These are phyloP conservation scores for Podargus strigoides DNA, from an alignment of 2,797 vertebrate genomes.

Conservation along the genomic window DNA sequence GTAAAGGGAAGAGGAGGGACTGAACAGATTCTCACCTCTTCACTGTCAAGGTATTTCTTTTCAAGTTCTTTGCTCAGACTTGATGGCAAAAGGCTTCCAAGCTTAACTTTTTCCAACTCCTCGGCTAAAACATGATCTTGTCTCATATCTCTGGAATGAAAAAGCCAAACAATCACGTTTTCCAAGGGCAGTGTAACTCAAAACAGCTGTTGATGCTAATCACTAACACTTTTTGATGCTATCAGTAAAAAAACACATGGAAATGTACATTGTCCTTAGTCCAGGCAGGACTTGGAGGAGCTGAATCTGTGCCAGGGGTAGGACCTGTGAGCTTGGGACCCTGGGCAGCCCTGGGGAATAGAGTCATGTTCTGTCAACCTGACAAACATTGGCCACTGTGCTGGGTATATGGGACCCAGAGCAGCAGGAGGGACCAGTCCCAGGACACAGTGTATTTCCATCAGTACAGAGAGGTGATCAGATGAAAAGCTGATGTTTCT, in stretches of 20 bases:
- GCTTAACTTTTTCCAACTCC: constrained; percentile 69
- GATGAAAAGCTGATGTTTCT: neutral
- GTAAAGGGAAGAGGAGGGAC: neutral
- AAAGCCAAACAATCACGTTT: constrained; percentile 4
- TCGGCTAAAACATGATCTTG: constrained; percentile 73
- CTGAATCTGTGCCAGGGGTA: neutral
- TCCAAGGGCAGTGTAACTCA: constrained; percentile 7
- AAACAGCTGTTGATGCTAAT: constrained; percentile 9
- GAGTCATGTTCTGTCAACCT: neutral
- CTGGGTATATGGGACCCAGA: neutral
- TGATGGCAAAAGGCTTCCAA: constrained; percentile 80
- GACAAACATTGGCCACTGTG: neutral
- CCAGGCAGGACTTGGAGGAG: neutral
- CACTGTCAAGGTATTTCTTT: constrained; percentile 72
- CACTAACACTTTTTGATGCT: neutral
- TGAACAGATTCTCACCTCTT: constrained; percentile 75
- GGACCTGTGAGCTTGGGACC: neutral
- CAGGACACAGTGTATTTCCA: neutral
- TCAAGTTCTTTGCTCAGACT: constrained; percentile 73
- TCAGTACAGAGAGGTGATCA: neutral
- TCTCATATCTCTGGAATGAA: constrained; percentile 78
- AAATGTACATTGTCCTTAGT: neutral
- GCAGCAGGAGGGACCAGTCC: neutral
- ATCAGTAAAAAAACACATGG: constrained; percentile 20
- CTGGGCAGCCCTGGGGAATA: neutral